phyloP scores from a whole-genome alignment of 2,797 vertebrate genomes.

The Holocentrus rufus region DNA sequence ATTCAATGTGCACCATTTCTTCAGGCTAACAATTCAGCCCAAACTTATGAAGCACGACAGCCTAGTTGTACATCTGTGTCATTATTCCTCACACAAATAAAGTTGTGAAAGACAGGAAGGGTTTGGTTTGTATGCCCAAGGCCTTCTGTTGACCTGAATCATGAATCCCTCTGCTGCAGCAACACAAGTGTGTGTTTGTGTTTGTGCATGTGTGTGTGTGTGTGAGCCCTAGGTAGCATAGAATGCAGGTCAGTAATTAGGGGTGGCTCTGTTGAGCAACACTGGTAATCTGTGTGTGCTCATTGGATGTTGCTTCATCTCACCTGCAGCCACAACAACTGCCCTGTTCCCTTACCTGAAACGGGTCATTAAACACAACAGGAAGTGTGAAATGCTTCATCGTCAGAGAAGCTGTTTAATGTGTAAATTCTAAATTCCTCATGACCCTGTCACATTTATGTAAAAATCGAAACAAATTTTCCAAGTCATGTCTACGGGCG shows the following conservation, averaged over 20 bases:
- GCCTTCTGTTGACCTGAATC: conserved; percentile 82
- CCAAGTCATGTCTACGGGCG: conserved; percentile 13
- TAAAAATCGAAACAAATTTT: conserved; percentile 25
- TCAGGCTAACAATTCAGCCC: conserved; percentile 51
- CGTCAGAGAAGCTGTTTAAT: conserved; percentile 18
- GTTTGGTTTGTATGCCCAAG: conserved; percentile 71
- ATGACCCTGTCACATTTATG: not conserved
- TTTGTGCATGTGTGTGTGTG: conserved; percentile 32
- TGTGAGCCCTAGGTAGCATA: conserved; percentile 60
- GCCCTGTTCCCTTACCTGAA: conserved; percentile 64
- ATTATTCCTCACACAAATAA: conserved; percentile 68
- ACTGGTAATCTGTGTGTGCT: conserved; percentile 69
- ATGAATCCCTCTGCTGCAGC: conserved; percentile 72
- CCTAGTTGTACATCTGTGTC: conserved; percentile 49
- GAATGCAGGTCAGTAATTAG: conserved; percentile 77
- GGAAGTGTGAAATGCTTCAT: conserved; percentile 41
- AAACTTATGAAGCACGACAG: conserved; percentile 37
- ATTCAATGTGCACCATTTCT: conserved; percentile 40
- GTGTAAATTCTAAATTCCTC: not conserved
- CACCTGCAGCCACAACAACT: conserved; percentile 67
- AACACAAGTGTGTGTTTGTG: conserved; percentile 40
- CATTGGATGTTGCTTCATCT: conserved; percentile 63
- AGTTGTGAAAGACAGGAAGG: conserved; percentile 68
- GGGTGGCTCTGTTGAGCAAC: conserved; percentile 65
- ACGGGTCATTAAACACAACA: conserved; percentile 55